These are phyloP conservation scores for Ruditapes philippinarum DNA, from an alignment of 1,140 invertebrate species.

Conservation along the genomic window DNA sequence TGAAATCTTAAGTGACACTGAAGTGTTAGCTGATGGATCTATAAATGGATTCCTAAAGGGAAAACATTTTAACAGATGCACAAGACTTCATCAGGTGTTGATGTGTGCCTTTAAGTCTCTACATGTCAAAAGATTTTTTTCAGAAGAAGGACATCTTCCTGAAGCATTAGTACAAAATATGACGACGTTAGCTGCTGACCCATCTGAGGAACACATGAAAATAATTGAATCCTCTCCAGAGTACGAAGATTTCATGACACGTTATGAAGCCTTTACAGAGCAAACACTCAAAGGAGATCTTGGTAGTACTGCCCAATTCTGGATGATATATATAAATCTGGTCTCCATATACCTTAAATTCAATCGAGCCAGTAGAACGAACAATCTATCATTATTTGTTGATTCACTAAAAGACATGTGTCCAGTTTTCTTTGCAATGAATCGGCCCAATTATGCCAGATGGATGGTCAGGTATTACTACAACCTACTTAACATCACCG, in stretches of 20 bases:
- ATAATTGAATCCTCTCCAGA: not conserved
- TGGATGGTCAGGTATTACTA: constrained; percentile 54
- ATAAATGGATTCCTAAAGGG: constrained; percentile 85
- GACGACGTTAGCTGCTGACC: not conserved
- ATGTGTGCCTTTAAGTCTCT: constrained; percentile 85
- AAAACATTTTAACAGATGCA: constrained; percentile 87
- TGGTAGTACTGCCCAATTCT: constrained; percentile 68
- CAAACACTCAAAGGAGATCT: constrained; percentile 25
- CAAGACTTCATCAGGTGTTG: constrained; percentile 86
- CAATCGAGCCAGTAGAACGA: constrained; percentile 44
- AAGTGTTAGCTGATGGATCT: constrained; percentile 86
- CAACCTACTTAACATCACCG: constrained; percentile 53
- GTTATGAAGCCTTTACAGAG: not conserved
- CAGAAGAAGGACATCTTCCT: not conserved
- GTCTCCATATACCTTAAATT: constrained; percentile 39
- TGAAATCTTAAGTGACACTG: constrained; percentile 85
- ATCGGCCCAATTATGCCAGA: constrained; percentile 58
- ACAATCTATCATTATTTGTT: constrained; percentile 49
- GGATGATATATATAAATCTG: constrained; percentile 59
- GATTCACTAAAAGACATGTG: constrained; percentile 30
- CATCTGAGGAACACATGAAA: not conserved
- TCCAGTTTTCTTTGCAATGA: constrained; percentile 61
- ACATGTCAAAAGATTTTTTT: constrained; percentile 82
- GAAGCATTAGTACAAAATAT: not conserved
- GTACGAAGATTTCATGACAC: not conserved